Percentiles rank a stretch among this genome's conserved stretches.
Evolutionary conservation across 2,797 vertebrate species (phyloP).

Genomic region (Sciurus carolinensis): DNA sequence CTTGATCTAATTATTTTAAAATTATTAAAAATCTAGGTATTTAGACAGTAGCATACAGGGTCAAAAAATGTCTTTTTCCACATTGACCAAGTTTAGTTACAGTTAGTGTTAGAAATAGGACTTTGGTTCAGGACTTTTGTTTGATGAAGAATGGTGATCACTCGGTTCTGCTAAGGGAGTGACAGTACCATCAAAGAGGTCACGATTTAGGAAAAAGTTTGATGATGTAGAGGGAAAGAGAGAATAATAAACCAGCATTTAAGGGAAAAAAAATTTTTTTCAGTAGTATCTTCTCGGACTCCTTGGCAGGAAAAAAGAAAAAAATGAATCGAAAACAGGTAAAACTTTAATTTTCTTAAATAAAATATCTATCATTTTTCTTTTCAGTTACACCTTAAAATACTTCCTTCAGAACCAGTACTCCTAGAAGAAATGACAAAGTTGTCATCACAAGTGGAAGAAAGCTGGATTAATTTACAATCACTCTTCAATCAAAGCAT

Average conservation of each 20-base stretch:
- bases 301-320: background rate
- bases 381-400: constrained; percentile 94
- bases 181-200: background rate
- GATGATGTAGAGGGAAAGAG: background rate
- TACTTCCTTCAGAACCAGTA: constrained; percentile 91
- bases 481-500: constrained; percentile 94
- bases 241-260: background rate
- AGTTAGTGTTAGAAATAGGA: background rate
- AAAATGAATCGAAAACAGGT: constrained; percentile 14
- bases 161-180: background rate
- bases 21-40: background rate
- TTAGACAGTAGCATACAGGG: background rate
- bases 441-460: constrained; percentile 91
- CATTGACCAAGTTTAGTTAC: background rate
- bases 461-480: constrained; percentile 93
- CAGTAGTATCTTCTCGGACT: background rate
- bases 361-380: constrained; percentile 66
- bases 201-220: background rate
- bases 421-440: constrained; percentile 91
- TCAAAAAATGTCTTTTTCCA: constrained; percentile 39
- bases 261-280: background rate
- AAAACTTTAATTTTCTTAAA: background rate
- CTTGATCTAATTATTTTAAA: constrained; percentile 23
- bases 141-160: background rate
- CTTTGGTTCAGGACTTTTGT: background rate